Evolutionary conservation across 2,888 invertebrate species (phyloP), one percentile per base, ranked within the genome.

Genomic region (Synergus itoensis): DNA sequence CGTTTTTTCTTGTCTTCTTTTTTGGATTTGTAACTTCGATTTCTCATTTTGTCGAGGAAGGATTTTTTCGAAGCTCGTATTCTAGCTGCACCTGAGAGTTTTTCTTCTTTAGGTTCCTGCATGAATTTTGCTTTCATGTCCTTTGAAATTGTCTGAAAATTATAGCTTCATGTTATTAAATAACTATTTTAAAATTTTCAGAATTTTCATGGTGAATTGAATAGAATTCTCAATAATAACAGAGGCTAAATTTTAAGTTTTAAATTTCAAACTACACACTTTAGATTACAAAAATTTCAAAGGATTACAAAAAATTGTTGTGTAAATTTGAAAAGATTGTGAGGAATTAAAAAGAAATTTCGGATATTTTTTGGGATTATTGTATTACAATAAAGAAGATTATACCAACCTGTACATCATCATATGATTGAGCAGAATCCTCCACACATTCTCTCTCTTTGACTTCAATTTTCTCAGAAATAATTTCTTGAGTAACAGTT

Each of bases 1-100:
- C 79, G 53, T 41, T 64, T 73, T 36, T 64, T 43, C 8, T n/a
- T 53, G 14, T 79, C 78, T 28, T 64, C 28, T 63, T 78, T 79
- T 53, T 82, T 81, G 0, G 85, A 83, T n/a, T 84, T 86, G 48
- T 86, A 87, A 65, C 62, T 78, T 76, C 85, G 86, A 60, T 86
- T 86, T 48, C 88, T 83, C 4, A 91, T 86, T 65, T 88, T 86
- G 67, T 88, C 84, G 64, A 91, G 79, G 64, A 91, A 91, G 0
- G 89, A 91, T 73, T 86, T 88, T 78, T 90, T 92, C 5, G 77
- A 77, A 36, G 45, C 65, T 53, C 53, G 48, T 73, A 73, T 73
- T 73, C 36, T 28, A n/a, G 28, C 73, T 16, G 73, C 36, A 9
- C 73, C 73, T n/a, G 53, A 73, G 16, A 53, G 36, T 40, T 57